These are phyloP conservation scores for Dicyrtoma fusca DNA, from an alignment of 2,888 invertebrate species.

Conservation along the genomic window DNA sequence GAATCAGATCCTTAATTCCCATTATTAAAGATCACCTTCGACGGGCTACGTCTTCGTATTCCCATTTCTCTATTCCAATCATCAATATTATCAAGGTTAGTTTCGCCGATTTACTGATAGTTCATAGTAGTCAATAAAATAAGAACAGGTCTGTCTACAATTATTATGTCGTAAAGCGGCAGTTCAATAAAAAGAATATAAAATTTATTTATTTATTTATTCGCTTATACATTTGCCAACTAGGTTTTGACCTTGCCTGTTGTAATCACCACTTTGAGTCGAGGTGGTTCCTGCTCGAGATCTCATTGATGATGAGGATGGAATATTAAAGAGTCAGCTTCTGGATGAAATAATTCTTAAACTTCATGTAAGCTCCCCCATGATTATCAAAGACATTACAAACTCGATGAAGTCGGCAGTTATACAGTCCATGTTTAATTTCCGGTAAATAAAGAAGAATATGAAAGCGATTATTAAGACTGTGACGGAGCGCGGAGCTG, in stretches of 20 bases:
- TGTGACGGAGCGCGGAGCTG: slow-evolving; percentile 51
- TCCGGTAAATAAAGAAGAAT: slow-evolving; percentile 42
- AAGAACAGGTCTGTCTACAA: too few species aligned
- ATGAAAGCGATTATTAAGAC: slow-evolving; percentile 51
- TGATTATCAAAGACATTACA: slow-evolving; percentile 46
- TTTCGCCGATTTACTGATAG: too few species aligned
- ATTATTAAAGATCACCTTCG: slow-evolving; percentile 49
- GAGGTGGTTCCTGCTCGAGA: slow-evolving; percentile 47
- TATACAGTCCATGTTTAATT: slow-evolving; percentile 47
- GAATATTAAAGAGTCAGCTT: slow-evolving; percentile 51
- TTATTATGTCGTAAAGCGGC: too few species aligned
- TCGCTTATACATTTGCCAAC: too few species aligned
- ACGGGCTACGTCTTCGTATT: slow-evolving; percentile 53
- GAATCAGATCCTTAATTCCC: slow-evolving; percentile 44
- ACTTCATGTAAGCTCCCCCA: slow-evolving; percentile 45
- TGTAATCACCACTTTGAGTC: too few species aligned
- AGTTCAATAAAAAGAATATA: too few species aligned
- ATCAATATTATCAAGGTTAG: slow-evolving; percentile 50
- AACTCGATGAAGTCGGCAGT: slow-evolving; percentile 42
- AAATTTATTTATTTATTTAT: too few species aligned
- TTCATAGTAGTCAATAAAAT: too few species aligned
- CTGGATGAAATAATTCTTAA: slow-evolving; percentile 49
- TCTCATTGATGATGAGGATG: slow-evolving; percentile 48
- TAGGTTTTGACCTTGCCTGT: slow-evolving; percentile 43
- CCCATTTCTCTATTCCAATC: slow-evolving; percentile 51